A percentile compares a stretch with the other conserved stretches of the same genome.
These are phyloP conservation scores for Megaustenia siamemsis DNA, from an alignment of 2,888 invertebrate species.

Conservation along the genomic window DNA sequence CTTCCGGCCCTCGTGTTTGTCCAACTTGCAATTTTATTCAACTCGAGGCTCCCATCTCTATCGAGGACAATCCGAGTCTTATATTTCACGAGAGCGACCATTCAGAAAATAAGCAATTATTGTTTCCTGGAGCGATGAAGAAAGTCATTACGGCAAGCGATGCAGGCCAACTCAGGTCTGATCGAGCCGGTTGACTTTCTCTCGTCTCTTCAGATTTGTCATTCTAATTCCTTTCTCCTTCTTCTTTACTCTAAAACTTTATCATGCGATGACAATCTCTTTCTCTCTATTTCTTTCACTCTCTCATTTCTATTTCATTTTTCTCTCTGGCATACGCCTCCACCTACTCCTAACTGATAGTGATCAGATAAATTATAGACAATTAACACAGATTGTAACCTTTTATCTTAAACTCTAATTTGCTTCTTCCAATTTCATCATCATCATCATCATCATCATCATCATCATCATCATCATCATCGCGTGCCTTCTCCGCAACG, in stretches of 20 bases:
- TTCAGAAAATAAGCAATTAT: conserved; percentile 51
- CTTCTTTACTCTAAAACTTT: background rate
- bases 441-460: no score
- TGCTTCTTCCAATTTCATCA: no score
- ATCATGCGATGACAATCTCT: background rate
- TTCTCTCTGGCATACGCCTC: no score
- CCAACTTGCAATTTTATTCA: background rate
- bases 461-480: no score
- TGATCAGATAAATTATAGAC: no score
- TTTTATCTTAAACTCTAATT: no score
- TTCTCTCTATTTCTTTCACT: background rate
- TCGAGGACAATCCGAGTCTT: conserved; percentile 11
- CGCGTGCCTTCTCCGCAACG: no score
- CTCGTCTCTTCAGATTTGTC: background rate
- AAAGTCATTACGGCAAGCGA: conserved; percentile 31
- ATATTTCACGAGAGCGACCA: conserved; percentile 46
- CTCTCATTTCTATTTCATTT: background rate
- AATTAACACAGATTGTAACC: no score
- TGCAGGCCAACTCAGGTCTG: no score
- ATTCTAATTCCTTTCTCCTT: background rate
- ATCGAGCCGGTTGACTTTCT: background rate
- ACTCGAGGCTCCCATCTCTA: background rate
- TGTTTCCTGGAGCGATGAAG: conserved; percentile 34
- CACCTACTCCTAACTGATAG: no score
- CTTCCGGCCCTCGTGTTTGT: background rate